Conservation (phyloP, 2,113 vertebrate genomes). For the Melanostigma gelatinosum region DNA sequence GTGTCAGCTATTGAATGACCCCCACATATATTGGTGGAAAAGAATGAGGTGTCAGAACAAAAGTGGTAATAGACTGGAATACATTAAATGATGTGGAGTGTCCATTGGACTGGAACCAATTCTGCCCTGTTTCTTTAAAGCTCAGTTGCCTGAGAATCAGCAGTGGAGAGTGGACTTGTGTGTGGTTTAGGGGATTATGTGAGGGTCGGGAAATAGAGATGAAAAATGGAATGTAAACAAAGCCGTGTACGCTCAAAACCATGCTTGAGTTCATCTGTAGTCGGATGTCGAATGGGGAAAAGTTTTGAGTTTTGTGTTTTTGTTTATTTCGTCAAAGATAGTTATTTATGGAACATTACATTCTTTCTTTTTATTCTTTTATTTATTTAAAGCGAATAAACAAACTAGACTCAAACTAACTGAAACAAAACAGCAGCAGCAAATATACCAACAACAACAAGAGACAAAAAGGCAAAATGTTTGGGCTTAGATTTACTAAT, state of each 20-base stretch:
- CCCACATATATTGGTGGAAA: slow-evolving; percentile 79
- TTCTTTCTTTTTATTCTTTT: neutral
- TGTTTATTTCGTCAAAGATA: neutral
- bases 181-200: slow-evolving; percentile 55
- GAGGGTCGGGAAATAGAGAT: slow-evolving; percentile 7
- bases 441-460: neutral
- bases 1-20: slow-evolving; percentile 85
- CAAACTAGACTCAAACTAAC: neutral
- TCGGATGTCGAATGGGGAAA: neutral
- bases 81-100: slow-evolving; percentile 82
- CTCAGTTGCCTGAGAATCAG: slow-evolving; percentile 64
- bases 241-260: slow-evolving; percentile 20
- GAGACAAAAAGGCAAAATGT: neutral
- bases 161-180: slow-evolving; percentile 27
- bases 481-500: neutral
- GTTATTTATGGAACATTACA: neutral
- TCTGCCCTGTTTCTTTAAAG: slow-evolving; percentile 72
- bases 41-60: slow-evolving; percentile 83
- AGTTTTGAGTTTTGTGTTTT: neutral
- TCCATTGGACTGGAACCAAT: slow-evolving; percentile 79
- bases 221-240: slow-evolving; percentile 53
- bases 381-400: neutral
- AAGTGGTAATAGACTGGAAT: slow-evolving; percentile 84
- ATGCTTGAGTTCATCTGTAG: slow-evolving; percentile 5
- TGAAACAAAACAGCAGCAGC: neutral